Evolutionary conservation across 2,113 vertebrate genomes (phyloP), one percentile per base, ranked within the genome.

Genomic region (Odontesthes bonariensis): DNA sequence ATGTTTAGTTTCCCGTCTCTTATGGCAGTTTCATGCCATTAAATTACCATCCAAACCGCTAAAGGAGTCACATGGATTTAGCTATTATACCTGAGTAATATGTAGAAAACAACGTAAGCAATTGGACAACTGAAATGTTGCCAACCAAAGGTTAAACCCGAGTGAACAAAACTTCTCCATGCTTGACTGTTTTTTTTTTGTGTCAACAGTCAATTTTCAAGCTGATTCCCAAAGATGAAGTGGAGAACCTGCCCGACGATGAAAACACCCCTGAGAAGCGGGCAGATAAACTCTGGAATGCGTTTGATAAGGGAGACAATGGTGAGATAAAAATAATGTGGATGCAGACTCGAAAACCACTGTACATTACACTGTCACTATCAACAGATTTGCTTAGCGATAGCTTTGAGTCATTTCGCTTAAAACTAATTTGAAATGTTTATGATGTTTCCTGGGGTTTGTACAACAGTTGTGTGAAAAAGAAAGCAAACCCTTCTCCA

Each of bases 221-320:
- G 57, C 80, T 93, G 76, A 91, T 92, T 59, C 90, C 92, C 17
- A 68, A 77, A 81, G 88, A 92, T 1, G 89, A 93, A 22, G 0
- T 86, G 0, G 0, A 7, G 0, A 0, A 2, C 0, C 83, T 94
- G 51, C 58, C 89, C 20, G 62, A 69, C 0, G 90, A 93, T 38
- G 93, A 94, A 67, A 92, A 90, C 92, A 84, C 92, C 3, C 54
- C 92, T 4, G 84, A 93, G 3, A 94, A 93, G 77, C 89, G 93
- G 53, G 91, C 92, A 0, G 61, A 91, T 0, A 94, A 93, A 79
- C 92, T 94, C 53, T 94, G 93, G 93, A 87, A 49, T 0, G 79
- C 60, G 70, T 93, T 94, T 27, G 64, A 91, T 0, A 94, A 94
- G 76, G 76, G 62, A 0, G 91, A 94, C 0, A 82, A 81, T 0